phyloP scores from a whole-genome alignment of 2,888 invertebrate species.

The Mimas tiliae region DNA sequence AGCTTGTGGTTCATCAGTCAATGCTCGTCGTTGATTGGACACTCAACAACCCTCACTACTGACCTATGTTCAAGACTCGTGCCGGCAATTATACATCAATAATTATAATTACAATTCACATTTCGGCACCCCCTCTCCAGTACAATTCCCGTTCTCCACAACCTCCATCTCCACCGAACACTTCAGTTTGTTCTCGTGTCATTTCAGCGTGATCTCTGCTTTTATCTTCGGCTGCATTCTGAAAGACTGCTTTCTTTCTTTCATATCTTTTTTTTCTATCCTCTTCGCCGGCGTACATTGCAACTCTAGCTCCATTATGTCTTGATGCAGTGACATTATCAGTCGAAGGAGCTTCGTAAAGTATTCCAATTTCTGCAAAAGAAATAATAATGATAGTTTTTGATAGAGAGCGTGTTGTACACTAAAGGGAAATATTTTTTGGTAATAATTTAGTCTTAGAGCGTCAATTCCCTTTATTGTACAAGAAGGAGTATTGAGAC shows the following conservation, averaged over 20 bases:
- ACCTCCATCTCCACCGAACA: constrained; percentile 54
- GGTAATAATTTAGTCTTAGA: constrained; percentile 64
- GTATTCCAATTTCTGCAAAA: constrained; percentile 75
- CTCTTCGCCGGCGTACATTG: constrained; percentile 52
- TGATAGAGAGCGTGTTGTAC: constrained; percentile 75
- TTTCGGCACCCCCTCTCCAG: constrained; percentile 32
- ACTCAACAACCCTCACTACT: too few species aligned
- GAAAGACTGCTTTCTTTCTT: constrained; percentile 35
- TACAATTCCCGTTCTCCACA: constrained; percentile 39
- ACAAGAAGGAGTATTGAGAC: constrained; percentile 58
- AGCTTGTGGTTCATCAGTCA: too few species aligned
- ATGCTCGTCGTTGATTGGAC: too few species aligned
- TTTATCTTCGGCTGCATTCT: constrained; percentile 66
- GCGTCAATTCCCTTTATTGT: constrained; percentile 84
- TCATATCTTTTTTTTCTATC: not conserved
- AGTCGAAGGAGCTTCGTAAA: constrained; percentile 76
- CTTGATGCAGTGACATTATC: constrained; percentile 75
- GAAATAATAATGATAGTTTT: constrained; percentile 25
- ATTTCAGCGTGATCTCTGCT: constrained; percentile 74
- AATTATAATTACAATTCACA: constrained; percentile 28
- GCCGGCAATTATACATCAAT: not conserved
- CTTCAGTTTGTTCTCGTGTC: constrained; percentile 50
- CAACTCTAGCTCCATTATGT: constrained; percentile 73
- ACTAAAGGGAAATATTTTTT: constrained; percentile 80
- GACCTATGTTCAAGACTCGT: too few species aligned